Evolutionary conservation across 1,140 invertebrate species (phyloP).

Genomic region (Drosophila baimaii): DNA sequence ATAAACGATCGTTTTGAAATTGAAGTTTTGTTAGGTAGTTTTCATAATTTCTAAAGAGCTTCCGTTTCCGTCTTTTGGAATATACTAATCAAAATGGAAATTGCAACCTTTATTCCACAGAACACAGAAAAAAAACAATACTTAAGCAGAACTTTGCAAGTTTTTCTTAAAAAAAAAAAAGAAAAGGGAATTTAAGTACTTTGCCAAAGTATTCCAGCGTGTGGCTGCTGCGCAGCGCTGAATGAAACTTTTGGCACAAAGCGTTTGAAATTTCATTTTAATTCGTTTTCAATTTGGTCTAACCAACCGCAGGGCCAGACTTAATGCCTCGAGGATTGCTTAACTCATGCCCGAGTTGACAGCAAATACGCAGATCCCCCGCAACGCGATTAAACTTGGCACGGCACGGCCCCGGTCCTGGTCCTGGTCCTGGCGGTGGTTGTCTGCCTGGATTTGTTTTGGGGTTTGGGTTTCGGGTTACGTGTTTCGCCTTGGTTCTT

Average conservation of each 20-base stretch:
- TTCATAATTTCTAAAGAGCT: not conserved
- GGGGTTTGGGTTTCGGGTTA: not conserved
- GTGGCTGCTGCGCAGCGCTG: conserved; percentile 43
- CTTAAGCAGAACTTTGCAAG: conserved; percentile 48
- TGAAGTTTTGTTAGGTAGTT: not conserved
- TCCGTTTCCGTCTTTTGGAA: conserved; percentile 4
- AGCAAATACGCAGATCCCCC: conserved; percentile 35
- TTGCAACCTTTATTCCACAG: conserved; percentile 54
- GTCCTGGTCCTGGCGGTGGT: not conserved
- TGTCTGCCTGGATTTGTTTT: conserved; percentile 2
- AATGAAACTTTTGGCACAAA: conserved; percentile 53
- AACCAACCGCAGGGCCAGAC: conserved; percentile 49
- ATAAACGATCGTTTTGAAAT: not conserved
- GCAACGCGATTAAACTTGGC: conserved; percentile 39
- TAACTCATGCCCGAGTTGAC: conserved; percentile 46
- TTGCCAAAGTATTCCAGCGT: conserved; percentile 70
- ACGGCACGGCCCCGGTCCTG: not conserved
- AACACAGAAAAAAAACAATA: conserved; percentile 23
- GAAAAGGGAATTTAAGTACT: conserved; percentile 68
- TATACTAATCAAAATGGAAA: conserved; percentile 71
- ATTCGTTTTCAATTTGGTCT: conserved; percentile 75
- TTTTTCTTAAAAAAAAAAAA: conserved; percentile 43
- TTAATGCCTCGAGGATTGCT: conserved; percentile 49
- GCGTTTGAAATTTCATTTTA: conserved; percentile 77
- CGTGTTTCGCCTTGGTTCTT: not conserved